Conservation (phyloP, 2,113 vertebrate genomes). For the Colossoma macropomum region DNA sequence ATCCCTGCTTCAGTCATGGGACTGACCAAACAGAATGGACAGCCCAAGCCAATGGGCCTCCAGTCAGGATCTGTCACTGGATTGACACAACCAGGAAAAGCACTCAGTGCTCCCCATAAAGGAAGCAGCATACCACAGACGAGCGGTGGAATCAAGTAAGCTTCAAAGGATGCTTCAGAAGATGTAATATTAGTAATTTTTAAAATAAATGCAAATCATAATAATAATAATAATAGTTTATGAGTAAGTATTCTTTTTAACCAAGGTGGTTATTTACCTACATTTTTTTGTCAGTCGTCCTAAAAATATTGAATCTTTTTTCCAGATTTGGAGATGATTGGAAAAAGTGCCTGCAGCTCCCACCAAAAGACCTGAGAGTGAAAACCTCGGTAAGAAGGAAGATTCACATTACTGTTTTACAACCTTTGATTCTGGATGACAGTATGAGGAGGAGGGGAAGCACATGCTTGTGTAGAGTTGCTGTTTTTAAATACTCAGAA, state of each 20-base stretch:
- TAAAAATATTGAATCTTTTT: not conserved
- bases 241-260: too few relatives aligned
- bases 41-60: constrained; percentile 58
- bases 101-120: constrained; percentile 53
- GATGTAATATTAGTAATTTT: too few relatives aligned
- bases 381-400: constrained; percentile 68
- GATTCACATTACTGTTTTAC: not conserved
- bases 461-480: too few relatives aligned
- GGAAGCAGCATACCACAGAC: constrained; percentile 68
- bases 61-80: constrained; percentile 55
- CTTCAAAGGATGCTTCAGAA: too few relatives aligned
- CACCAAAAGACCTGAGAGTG: constrained; percentile 73
- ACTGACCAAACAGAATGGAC: constrained; percentile 74
- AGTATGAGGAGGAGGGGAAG: too few relatives aligned
- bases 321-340: constrained; percentile 78
- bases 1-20: constrained; percentile 69
- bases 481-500: too few relatives aligned
- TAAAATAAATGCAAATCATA: too few relatives aligned
- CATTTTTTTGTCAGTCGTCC: not conserved
- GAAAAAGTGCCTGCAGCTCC: constrained; percentile 76
- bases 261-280: too few relatives aligned
- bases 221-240: too few relatives aligned
- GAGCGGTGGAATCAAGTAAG: constrained; percentile 74
- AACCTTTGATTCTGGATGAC: too few relatives aligned
- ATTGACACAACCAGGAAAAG: constrained; percentile 57